Evolutionary conservation across 2,888 invertebrate genomes (phyloP), one percentile per base, ranked within the genome.

Genomic region (Ormyrus labotus): DNA sequence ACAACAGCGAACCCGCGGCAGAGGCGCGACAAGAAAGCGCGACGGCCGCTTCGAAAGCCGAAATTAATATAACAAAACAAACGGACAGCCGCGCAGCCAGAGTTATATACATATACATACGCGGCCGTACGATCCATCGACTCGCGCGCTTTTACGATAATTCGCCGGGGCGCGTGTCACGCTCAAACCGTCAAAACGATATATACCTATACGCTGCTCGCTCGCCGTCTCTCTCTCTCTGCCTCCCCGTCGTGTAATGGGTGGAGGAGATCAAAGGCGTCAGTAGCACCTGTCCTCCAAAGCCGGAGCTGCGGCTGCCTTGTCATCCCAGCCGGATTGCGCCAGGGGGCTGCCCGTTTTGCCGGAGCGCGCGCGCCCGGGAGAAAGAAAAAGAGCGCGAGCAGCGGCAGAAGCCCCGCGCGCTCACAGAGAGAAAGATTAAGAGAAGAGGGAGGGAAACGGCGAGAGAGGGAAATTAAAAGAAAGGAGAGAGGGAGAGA

Each of bases 271-370:
- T 90, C 90, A 90, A 90, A 90, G 90, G 90, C 90, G 90, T 90
- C 90, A 90, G 89, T 89, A 90, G 90, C 90, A 90, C 90, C 90
- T 90, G 90, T 90, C 90, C 89, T 88, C 88, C 86, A 88, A 88
- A 85, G 87, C 87, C 13, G 71, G 65, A 50, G 61, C 70, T 79
- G 67, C 63, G 51, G 86, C 86, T 81, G 87, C 87, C 88, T 88
- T 88, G 90, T 90, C 89, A 90, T 89, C 89, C 19, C 87, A 84
- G 85, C 85, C 11, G 88, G 86, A 88, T 89, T 89, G 87, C 86
- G 87, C 87, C 88, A 88, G 87, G 87, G 86, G 60, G 58, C 57
- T 45, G 72, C 10, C 10, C 45, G 60, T 63, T 63, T 45, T 63
- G 53, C 53, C 13, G 63, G 8, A 19, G 19, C 19, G 19, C 19